Conservation (phyloP, 2,888 invertebrate genomes). For the Drosophila subsilvestris region DNA sequence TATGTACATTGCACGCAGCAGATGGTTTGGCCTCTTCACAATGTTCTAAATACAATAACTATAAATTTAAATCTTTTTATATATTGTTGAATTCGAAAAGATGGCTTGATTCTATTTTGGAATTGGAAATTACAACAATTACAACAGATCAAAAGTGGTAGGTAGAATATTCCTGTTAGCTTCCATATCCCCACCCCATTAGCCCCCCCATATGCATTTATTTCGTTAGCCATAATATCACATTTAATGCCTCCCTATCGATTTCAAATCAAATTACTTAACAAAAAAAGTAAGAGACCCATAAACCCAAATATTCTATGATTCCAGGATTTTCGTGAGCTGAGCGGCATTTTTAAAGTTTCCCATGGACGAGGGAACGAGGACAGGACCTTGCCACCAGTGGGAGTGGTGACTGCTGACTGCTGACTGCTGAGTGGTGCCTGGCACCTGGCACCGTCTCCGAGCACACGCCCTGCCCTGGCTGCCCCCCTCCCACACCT, state of each 20-base stretch:
- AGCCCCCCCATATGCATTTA: constrained; percentile 11
- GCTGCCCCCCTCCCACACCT: not conserved
- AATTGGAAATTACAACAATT: too few species aligned
- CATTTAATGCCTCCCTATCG: constrained; percentile 33
- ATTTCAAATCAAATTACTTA: constrained; percentile 49
- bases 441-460: constrained; percentile 24
- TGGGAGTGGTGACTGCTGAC: constrained; percentile 23
- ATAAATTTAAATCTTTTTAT: not conserved
- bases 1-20: not conserved
- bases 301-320: constrained; percentile 28
- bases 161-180: too few species aligned
- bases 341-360: constrained; percentile 21
- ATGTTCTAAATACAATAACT: not conserved
- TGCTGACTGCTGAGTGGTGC: constrained; percentile 36
- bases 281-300: constrained; percentile 30
- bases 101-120: not conserved
- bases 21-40: not conserved
- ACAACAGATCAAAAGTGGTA: too few species aligned
- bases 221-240: constrained; percentile 13
- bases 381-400: constrained; percentile 46
- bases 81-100: not conserved
- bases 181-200: too few species aligned
- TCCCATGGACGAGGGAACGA: constrained; percentile 25
- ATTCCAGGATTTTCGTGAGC: constrained; percentile 9
- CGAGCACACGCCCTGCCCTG: constrained; percentile 1